Evolutionary conservation across 2,797 vertebrate species (phyloP), one percentile per base, ranked within the genome.

Genomic region (Tapera naevia): DNA sequence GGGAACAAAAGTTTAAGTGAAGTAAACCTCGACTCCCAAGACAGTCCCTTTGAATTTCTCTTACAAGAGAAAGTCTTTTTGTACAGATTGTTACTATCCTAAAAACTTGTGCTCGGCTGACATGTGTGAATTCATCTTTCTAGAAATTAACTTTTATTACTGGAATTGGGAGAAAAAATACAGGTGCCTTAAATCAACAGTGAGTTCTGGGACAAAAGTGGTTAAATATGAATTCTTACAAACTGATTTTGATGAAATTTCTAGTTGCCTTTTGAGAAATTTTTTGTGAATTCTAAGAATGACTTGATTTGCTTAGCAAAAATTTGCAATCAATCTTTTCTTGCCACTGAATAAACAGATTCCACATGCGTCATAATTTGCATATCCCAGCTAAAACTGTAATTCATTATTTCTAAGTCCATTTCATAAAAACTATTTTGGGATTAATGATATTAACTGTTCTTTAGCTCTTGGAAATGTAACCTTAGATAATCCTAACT

Each of bases 291-390:
- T 92, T 95, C 96, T 91, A 95, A 96, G 92, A 95, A 96, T 94
- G 89, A 88, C 89, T 96, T 95, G 94, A 94, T 96, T 93, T 97
- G 88, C 96, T 94, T 96, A 88, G 88, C 64, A 95, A 89, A 91
- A 96, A 95, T 96, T 97, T 94, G 88, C 94, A 96, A 94, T 97
- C 94, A 96, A 84, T 96, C 94, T 97, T 96, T 95, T 96, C 89
- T 95, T 94, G 89, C 91, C 61, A 95, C 89, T 93, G 93, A 93
- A 94, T 94, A 96, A 97, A 96, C 94, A 91, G 93, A 96, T 96
- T 96, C 91, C 88, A 94, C 78, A 80, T 82, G 83, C 57, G 4
- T 89, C 76, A 83, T 92, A 84, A 96, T 95, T 96, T 96, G 86
- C 95, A 94, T 96, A 91, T 91, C 90, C 91, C 80, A 57, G 88